A percentile compares a stretch with the other conserved stretches of the same genome.
These are phyloP conservation scores for Chlorops oryzae DNA, from an alignment of 1,140 invertebrate genomes.

Conservation along the genomic window DNA sequence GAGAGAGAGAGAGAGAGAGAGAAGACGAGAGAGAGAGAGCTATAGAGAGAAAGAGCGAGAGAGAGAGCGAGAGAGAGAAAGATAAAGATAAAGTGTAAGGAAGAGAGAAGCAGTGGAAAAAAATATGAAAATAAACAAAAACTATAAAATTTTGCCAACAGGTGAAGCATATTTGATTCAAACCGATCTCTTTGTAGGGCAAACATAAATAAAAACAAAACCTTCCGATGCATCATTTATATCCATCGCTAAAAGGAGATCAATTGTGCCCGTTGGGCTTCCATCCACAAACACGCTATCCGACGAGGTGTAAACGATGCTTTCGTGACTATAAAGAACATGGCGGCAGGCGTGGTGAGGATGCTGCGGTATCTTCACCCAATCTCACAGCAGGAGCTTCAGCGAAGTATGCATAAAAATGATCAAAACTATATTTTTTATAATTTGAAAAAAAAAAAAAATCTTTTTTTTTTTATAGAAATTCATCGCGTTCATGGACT, in stretches of 20 bases:
- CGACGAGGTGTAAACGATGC: constrained; percentile 85
- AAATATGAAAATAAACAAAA: constrained; percentile 3
- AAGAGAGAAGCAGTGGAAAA: too few relatives aligned
- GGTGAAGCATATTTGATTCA: constrained; percentile 1
- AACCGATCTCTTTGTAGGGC: not conserved
- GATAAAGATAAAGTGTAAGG: too few relatives aligned
- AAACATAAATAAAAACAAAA: too few relatives aligned
- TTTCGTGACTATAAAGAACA: constrained; percentile 92
- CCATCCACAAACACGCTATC: constrained; percentile 87
- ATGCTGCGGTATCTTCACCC: constrained; percentile 68
- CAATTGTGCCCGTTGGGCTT: constrained; percentile 87
- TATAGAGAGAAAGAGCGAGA: too few relatives aligned
- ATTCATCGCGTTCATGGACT: constrained; percentile 50
- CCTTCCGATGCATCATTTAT: constrained; percentile 79
- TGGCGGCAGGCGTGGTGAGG: constrained; percentile 65
- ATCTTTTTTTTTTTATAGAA: constrained; percentile 18
- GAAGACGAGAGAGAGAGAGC: not conserved
- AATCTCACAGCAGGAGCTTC: constrained; percentile 58
- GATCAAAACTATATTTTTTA: not conserved
- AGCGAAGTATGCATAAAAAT: constrained; percentile 49
- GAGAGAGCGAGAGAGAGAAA: too few relatives aligned
- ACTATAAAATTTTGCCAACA: not conserved
- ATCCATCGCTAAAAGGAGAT: constrained; percentile 74
- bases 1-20: not conserved
- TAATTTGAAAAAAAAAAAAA: not conserved